These are phyloP conservation scores for Cryptocephalus moraei DNA, from an alignment of 2,888 invertebrate genomes.

Conservation along the genomic window DNA sequence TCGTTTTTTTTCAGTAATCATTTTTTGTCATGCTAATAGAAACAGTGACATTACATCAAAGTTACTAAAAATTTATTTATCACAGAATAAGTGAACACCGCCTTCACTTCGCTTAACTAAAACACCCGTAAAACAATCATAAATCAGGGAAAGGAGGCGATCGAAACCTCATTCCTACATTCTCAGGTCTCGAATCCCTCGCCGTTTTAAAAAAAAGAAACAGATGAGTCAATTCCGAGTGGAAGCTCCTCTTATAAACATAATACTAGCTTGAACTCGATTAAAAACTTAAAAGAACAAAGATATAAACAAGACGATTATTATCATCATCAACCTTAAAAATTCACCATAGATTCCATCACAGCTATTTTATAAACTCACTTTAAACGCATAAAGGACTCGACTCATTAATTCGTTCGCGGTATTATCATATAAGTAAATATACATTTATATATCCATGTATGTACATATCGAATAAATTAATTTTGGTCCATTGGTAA, in stretches of 20 bases:
- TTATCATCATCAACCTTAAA: too few relatives aligned
- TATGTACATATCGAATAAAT: too few relatives aligned
- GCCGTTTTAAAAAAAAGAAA: conserved; percentile 3
- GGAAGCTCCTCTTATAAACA: conserved; percentile 20
- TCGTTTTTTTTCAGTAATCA: neutral
- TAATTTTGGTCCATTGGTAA: too few relatives aligned
- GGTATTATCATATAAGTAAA: too few relatives aligned
- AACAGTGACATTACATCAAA: conserved; percentile 38
- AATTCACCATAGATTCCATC: conserved; percentile 17
- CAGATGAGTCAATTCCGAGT: conserved; percentile 7
- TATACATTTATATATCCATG: too few relatives aligned
- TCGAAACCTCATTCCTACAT: conserved; percentile 27
- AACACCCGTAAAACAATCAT: conserved; percentile 36
- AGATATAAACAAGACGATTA: too few relatives aligned
- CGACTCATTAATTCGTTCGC: too few relatives aligned
- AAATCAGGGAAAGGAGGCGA: conserved; percentile 26
- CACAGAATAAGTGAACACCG: conserved; percentile 42
- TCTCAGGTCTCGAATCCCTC: conserved; percentile 2
- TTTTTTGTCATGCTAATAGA: conserved; percentile 36
- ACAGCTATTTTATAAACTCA: conserved; percentile 21
- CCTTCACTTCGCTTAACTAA: conserved; percentile 29
- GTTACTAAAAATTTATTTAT: conserved; percentile 40
- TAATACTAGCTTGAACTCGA: conserved; percentile 22
- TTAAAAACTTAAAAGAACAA: conserved; percentile 17
- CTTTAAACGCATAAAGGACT: neutral